A percentile compares a stretch with the other conserved stretches of the same genome.
phyloP scores from a whole-genome alignment of 2,888 invertebrate species.

The Himalopsyche kuldschensis region DNA sequence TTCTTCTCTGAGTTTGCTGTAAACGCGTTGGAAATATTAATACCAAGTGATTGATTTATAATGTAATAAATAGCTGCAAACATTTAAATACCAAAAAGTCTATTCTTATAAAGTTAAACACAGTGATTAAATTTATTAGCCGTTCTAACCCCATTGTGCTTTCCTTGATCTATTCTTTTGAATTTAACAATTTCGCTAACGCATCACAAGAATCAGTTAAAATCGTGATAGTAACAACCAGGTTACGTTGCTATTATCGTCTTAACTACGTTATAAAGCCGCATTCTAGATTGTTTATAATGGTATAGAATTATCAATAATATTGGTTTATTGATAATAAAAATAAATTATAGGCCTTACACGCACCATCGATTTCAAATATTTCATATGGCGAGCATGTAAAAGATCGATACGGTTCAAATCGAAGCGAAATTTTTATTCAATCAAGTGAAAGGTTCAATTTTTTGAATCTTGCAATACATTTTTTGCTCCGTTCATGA shows the following conservation, averaged over 20 bases:
- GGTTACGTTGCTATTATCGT: conserved; percentile 8
- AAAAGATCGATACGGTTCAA: not conserved
- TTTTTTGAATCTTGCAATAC: not conserved
- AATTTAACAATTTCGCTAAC: conserved; percentile 25
- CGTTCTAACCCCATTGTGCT: conserved; percentile 18
- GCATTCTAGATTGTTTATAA: conserved; percentile 31
- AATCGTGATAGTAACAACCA: conserved; percentile 31
- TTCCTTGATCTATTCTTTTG: not conserved
- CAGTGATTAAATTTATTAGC: conserved; percentile 11
- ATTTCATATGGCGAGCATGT: conserved; percentile 14
- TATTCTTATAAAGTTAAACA: not conserved
- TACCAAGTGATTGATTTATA: not conserved
- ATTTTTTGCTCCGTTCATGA: not conserved
- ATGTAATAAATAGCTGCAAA: not conserved
- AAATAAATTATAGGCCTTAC: conserved; percentile 33
- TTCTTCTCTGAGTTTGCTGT: too few relatives aligned
- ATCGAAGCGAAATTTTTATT: not conserved
- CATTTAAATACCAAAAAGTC: not conserved
- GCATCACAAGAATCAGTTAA: conserved; percentile 27
- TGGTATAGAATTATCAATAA: conserved; percentile 34
- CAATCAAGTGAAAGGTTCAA: not conserved
- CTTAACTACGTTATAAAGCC: conserved; percentile 28
- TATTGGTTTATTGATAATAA: conserved; percentile 39
- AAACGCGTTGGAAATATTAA: too few relatives aligned
- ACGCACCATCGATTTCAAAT: conserved; percentile 10